Base-by-base conservation (phyloP, 2,113 vertebrate genomes). In the Dolichotis patagonum region DNA sequence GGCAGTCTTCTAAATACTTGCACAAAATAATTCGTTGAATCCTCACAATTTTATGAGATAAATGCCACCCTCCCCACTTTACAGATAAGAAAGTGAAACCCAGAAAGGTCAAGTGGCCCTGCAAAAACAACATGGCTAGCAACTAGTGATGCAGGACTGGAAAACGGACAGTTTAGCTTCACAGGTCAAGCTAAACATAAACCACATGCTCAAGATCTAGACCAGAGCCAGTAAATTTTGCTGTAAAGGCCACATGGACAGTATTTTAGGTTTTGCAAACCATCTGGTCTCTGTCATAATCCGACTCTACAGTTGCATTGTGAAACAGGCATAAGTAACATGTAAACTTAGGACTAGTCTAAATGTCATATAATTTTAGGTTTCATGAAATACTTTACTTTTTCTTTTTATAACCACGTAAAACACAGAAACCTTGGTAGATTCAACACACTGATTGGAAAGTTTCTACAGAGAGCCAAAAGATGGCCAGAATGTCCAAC, bases 391-490 rank as follows among this genome's bases (percentile, higher is more conserved):
- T 63, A 32, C 4, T 67, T 46, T 71, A 63, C 30, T 89, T 83
- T 60, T 65, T n/a, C 26, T 69, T 41, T 41, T 11, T 17, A 5
- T 19, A 60, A 71, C 11, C 30, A 60, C 41, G 58, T 54, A 52
- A 94, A 52, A 22, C 32, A 35, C 49, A 56, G 78, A 95, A 93
- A 65, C 20, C 35, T 80, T 80, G 54, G 4, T n/a, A 32, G 46
- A 13, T 65, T 75, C 35, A 69, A 80, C 52, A 94, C 90, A 75
- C 41, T 28, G 63, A 84, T 67, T 83, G 89, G 92, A 83, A 92
- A 73, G 38, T 62, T 58, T 90, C 67, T 22, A 30, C 10, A 10
- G 62, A 83, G 28, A 77, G 30, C 14, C 4, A 62, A 62, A 88
- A 35, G 28, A 80, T 49, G 49, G 10, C 30, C 41, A 78, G 22